Evolutionary conservation across 2,888 invertebrate genomes (phyloP).

Genomic region (Hypsopygia costalis): DNA sequence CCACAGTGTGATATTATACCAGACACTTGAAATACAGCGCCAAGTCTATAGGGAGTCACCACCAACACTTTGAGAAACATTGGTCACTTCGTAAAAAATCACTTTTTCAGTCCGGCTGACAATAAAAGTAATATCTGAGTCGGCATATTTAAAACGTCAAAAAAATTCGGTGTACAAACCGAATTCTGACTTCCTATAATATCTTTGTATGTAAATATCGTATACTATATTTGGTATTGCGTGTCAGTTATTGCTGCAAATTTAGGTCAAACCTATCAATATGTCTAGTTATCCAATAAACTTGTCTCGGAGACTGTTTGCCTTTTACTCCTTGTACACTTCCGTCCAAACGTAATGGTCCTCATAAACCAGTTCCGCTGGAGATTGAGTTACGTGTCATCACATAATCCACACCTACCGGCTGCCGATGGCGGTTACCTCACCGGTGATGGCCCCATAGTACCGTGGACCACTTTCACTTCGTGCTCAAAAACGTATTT

Average conservation of each 20-base stretch:
- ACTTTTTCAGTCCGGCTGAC: no score
- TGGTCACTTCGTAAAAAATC: no score
- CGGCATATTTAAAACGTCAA: no score
- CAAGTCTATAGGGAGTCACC: no score
- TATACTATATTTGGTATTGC: no score
- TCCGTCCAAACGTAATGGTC: conserved; percentile 14
- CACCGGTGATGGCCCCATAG: conserved; percentile 28
- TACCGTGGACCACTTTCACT: conserved; percentile 19
- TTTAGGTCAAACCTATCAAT: conserved; percentile 6
- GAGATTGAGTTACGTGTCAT: conserved; percentile 46
- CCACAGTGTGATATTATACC: no score
- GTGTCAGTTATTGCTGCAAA: not conserved
- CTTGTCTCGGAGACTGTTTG: not conserved
- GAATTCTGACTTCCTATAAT: no score
- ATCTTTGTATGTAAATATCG: no score
- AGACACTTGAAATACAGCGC: no score
- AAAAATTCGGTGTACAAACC: no score
- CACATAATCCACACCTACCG: conserved; percentile 48
- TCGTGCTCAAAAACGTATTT: conserved; percentile 12
- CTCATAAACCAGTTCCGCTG: conserved; percentile 39
- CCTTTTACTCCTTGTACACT: conserved; percentile 25
- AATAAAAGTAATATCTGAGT: no score
- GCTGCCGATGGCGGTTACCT: conserved; percentile 39
- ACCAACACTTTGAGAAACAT: no score
- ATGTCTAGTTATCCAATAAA: not conserved